Base-by-base conservation (phyloP, 2,888 invertebrate genomes). In the Drosophila emarginata region DNA sequence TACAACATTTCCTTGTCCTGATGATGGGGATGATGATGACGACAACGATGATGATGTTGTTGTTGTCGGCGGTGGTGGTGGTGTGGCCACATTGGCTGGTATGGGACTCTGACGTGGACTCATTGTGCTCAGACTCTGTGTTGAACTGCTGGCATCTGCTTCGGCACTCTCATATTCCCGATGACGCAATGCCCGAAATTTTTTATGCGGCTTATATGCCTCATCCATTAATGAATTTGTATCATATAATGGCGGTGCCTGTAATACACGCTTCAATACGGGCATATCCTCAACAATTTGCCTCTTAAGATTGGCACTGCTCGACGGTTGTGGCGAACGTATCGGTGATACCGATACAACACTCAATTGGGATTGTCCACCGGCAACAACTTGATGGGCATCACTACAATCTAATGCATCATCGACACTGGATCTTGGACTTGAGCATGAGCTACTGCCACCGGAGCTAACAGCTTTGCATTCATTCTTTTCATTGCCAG, bases 201-300 rank as follows among this genome's bases (percentile, higher is more conserved):
- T 98, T 92, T 98, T 98, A 93, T 98, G 98, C 71, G 97, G 97
- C 91, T 97, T 97, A 93, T 98, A 98, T 14, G 97, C 97, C 92
- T 97, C 97, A 91, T 97, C 97, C 97, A 98, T 97, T 65, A 98
- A 92, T 1, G 96, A 95, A 90, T 96, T 96, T 64, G 97, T 97
- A 90, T 97, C 97, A 92, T 97, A 97, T 6, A 97, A 93, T 0
- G 97, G 98, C 1, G 98, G 98, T 1, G 98, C 97, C 91, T 98
- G 97, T 18, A 98, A 93, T 2, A 97, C 98, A 61, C 97, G 94
- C 91, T 98, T 98, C 82, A 98, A 93, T 79, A 98, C 97, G 3
- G 98, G 97, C 97, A 98, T 98, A 89, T 97, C 97, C 90, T 96
- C 96, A 23, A 95, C 94, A 63, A 94, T 94, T 79, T 94, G 94